These are phyloP conservation scores for Cladopsammia gracilis DNA, from an alignment of 64 coral and sea anemone genomes.

Conservation along the genomic window DNA sequence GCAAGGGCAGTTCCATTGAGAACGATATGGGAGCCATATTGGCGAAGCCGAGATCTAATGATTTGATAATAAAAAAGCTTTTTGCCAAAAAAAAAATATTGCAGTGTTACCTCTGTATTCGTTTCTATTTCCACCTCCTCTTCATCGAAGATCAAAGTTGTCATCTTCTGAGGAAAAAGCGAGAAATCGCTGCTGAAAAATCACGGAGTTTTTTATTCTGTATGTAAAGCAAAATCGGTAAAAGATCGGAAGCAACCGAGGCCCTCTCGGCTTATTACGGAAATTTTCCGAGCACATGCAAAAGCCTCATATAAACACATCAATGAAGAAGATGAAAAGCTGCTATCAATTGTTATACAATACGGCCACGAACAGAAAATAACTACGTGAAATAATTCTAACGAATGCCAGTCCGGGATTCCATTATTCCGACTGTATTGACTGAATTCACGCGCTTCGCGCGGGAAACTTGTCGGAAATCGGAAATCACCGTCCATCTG, in stretches of 20 bases:
- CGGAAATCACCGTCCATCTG: not conserved
- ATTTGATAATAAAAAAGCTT: not conserved
- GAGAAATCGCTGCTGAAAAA: not conserved
- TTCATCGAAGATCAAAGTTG: slow-evolving; percentile 84
- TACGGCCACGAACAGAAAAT: no score
- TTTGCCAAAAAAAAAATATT: not conserved
- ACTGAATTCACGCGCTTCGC: no score
- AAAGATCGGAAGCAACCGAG: not conserved
- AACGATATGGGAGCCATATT: slow-evolving; percentile 73
- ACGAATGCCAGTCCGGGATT: no score
- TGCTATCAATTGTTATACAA: no score
- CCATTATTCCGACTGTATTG: no score
- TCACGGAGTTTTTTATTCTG: not conserved
- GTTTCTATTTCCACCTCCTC: slow-evolving; percentile 25
- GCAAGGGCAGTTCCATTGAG: not conserved
- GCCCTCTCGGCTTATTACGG: not conserved
- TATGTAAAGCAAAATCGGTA: slow-evolving; percentile 7
- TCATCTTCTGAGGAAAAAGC: slow-evolving; percentile 41
- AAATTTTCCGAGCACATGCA: not conserved
- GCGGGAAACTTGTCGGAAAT: no score
- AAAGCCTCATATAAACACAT: no score
- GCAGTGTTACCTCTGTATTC: slow-evolving; percentile 51
- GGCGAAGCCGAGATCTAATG: not conserved
- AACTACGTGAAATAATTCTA: no score
- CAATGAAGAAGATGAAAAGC: no score